These are phyloP conservation scores for Digitonthophagus gazella DNA, from an alignment of 2,888 invertebrate genomes.

Conservation along the genomic window DNA sequence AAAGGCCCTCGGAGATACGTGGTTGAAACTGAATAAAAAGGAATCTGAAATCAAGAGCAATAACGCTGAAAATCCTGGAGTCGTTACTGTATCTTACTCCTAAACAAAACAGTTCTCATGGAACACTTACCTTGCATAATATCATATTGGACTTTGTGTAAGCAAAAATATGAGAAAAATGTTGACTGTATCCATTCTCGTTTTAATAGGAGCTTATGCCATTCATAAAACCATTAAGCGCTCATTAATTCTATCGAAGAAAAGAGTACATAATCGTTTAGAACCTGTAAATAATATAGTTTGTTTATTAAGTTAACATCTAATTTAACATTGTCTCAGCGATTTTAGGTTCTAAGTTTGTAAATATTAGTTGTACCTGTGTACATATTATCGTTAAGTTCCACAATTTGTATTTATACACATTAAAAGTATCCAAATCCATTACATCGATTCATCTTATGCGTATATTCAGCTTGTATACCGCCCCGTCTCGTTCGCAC, in stretches of 20 bases:
- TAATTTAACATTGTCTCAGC: conserved; percentile 30
- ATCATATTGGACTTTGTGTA: conserved; percentile 5
- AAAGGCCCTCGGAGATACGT: conserved; percentile 83
- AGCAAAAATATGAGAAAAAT: conserved; percentile 8
- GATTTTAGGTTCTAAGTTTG: conserved; percentile 30
- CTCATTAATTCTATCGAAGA: background rate
- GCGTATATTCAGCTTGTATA: too few species aligned
- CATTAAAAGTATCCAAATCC: background rate
- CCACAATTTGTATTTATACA: background rate
- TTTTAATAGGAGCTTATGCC: background rate
- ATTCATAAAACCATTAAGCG: conserved; percentile 7
- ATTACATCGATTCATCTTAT: too few species aligned
- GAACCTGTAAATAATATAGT: background rate
- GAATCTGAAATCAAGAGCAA: conserved; percentile 53
- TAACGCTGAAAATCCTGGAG: conserved; percentile 41
- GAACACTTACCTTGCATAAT: background rate
- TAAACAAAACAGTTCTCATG: conserved; percentile 6
- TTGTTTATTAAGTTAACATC: conserved; percentile 11
- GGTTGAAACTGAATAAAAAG: conserved; percentile 70
- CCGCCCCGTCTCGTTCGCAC: too few species aligned
- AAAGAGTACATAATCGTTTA: background rate
- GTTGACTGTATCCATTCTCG: conserved; percentile 1
- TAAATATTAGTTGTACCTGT: conserved; percentile 31
- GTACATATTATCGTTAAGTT: conserved; percentile 28
- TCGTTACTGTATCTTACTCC: conserved; percentile 43